Base-by-base conservation (phyloP, 2,888 invertebrate genomes). In the Ceramica pisi region DNA sequence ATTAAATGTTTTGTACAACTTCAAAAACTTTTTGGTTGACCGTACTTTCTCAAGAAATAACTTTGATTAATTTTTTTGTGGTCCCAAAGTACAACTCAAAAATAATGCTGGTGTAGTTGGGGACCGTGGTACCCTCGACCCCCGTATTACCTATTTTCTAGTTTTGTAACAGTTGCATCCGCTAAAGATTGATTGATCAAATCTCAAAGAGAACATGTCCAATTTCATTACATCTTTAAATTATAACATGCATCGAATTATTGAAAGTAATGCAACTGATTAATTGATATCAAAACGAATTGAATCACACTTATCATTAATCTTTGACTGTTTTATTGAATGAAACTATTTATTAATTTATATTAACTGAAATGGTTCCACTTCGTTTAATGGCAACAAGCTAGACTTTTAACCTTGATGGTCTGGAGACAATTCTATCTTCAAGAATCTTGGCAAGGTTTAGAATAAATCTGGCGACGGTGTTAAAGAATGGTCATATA, bases 221-320 rank as follows among this genome's bases (percentile, higher is more conserved):
- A 19, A 77, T 70, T 44, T 60, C 0, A 35, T 38, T 65, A 44
- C 41, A 16, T 19, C 38, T 9, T 23, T 5, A 44, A 75, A 56
- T 56, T 75, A 1, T 23, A 19, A 72, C 72, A 67, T 56, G 67
- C 38, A 67, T 50, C 14, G 38, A 75, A n/a, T n/a, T n/a, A 41
- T 41, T 35, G 75, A 60, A 78, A 57, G 46, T 75, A 51, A 2
- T 26, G 59, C 0, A 51, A 48, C 14, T 59, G 51, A 71, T 78
- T 26, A 62, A 78, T 78, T 51, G 62, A 48, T 59, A 78, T 71
- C 51, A 62, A 78, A 78, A 51, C 12, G 51, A 23, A 7, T 50
- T 41, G n/a, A 41, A 41, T 19, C n/a, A n/a, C 9, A 12, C n/a
- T 44, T 8, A 71, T 78, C 61, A 57, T 75, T 57, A 50, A 77